Conservation (phyloP, 2,113 vertebrate genomes). For the Catagonus wagneri region DNA sequence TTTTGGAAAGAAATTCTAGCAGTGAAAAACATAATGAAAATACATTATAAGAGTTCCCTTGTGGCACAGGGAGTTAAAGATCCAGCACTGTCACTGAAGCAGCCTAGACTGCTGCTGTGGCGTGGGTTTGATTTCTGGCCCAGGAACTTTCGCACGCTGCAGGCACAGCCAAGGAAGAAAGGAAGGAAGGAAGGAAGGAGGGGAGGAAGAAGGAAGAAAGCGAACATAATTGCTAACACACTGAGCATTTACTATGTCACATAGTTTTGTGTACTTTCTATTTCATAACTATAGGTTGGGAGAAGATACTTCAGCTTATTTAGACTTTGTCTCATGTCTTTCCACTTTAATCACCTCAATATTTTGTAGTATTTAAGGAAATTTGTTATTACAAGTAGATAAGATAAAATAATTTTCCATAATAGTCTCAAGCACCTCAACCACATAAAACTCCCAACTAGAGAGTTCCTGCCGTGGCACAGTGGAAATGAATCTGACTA, state of each 20-base stretch:
- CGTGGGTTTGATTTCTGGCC: too few relatives aligned
- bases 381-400: conserved; percentile 9
- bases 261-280: not conserved
- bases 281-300: not conserved
- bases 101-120: too few relatives aligned
- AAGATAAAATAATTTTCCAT: conserved; percentile 8
- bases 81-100: too few relatives aligned
- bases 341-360: conserved; percentile 21
- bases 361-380: conserved; percentile 31
- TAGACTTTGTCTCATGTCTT: not conserved
- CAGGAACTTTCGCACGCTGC: too few relatives aligned
- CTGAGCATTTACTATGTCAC: not conserved
- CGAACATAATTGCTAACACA: not conserved
- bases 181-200: too few relatives aligned
- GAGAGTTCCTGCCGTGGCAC: too few relatives aligned
- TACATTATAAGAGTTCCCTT: too few relatives aligned
- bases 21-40: conserved; percentile 35
- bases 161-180: too few relatives aligned
- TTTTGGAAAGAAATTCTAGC: conserved; percentile 8
- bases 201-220: too few relatives aligned
- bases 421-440: conserved; percentile 13
- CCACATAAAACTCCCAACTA: conserved; percentile 17
- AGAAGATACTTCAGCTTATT: conserved; percentile 38
- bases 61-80: too few relatives aligned
- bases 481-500: too few relatives aligned